Percentiles rank a stretch among this genome's conserved stretches.
phyloP scores from a whole-genome alignment of 2,888 invertebrate species.

The Esperia sulphurella region DNA sequence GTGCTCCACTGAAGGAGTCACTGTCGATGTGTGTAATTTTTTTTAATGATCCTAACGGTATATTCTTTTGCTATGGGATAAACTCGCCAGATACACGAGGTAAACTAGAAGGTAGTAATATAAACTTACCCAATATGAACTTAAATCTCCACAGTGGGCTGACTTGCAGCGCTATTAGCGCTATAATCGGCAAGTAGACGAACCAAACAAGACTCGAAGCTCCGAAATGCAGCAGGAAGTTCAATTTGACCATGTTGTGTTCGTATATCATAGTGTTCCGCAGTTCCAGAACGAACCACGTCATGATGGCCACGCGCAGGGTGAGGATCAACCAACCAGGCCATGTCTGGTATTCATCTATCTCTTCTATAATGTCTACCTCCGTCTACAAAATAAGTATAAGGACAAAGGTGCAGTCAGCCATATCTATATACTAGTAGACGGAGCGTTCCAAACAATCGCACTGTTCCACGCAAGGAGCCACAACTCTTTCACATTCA shows the following conservation, averaged over 20 bases:
- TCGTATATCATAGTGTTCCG: slow-evolving; percentile 76
- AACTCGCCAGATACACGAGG: no score
- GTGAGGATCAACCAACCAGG: slow-evolving; percentile 96
- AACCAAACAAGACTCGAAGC: slow-evolving; percentile 99
- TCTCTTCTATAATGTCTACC: slow-evolving; percentile 96
- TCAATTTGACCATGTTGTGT: slow-evolving; percentile 84
- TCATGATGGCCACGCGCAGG: slow-evolving; percentile 90
- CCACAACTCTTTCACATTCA: no score
- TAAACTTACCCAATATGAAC: slow-evolving; percentile 88
- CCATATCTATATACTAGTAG: no score
- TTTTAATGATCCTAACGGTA: no score
- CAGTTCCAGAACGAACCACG: slow-evolving; percentile 91
- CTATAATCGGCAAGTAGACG: slow-evolving; percentile 96
- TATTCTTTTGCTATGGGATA: no score
- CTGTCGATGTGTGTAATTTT: no score
- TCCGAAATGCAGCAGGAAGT: slow-evolving; percentile 97
- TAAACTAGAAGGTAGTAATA: background rate
- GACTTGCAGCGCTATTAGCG: slow-evolving; percentile 94
- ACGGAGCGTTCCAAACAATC: no score
- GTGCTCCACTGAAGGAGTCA: no score
- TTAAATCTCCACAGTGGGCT: slow-evolving; percentile 98
- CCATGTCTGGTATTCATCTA: slow-evolving; percentile 98
- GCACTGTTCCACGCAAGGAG: no score
- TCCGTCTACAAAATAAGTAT: slow-evolving; percentile 85
- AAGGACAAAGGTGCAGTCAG: no score